Conservation (phyloP, 2,797 vertebrate species). For the Thripadectes ignobilis region DNA sequence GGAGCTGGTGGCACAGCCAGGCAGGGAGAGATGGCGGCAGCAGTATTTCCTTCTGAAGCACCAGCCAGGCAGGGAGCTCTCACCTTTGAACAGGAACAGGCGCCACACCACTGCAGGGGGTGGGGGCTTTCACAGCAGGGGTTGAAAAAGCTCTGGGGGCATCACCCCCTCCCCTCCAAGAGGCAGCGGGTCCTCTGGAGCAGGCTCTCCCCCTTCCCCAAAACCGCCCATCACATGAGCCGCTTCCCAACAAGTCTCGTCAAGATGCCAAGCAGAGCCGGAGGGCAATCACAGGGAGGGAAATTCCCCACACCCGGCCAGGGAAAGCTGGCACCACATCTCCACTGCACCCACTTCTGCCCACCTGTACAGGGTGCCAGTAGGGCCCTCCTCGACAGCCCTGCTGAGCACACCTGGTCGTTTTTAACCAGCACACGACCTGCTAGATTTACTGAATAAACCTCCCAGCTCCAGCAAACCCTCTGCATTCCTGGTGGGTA, state of each 20-base stretch:
- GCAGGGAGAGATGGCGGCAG: neutral
- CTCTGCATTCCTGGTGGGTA: neutral
- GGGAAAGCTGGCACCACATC: neutral
- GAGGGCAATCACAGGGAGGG: neutral
- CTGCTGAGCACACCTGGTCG: neutral
- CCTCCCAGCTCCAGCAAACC: neutral
- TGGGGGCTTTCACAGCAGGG: neutral
- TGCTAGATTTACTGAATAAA: conserved; percentile 32
- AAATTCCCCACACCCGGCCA: conserved; percentile 13
- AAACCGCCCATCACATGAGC: neutral
- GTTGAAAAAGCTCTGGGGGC: neutral
- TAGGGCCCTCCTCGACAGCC: neutral
- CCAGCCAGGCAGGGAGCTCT: neutral
- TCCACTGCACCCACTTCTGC: neutral
- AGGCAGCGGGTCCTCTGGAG: neutral
- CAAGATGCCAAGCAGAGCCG: conserved; percentile 9
- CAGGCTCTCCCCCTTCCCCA: neutral
- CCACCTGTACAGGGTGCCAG: neutral
- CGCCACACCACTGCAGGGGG: fast-evolving
- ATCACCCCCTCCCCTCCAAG: fast-evolving
- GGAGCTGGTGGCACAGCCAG: neutral
- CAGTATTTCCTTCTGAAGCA: neutral
- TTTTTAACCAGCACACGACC: neutral
- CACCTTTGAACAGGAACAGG: neutral
- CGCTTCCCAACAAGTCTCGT: conserved; percentile 16